Conservation (phyloP, 2,113 vertebrate species). For the Pogona vitticeps region DNA sequence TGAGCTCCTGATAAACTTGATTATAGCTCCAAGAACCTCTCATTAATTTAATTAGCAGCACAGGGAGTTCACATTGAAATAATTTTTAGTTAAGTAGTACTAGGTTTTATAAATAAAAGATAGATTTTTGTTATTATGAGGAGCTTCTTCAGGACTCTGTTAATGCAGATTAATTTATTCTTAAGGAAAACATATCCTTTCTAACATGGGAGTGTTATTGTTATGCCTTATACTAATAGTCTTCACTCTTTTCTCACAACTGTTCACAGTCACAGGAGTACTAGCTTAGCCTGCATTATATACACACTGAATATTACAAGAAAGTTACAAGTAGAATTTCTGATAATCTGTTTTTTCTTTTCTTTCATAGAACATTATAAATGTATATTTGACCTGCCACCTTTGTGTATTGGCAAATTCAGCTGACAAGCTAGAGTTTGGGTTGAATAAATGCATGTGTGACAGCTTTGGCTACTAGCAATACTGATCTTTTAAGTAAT, state of each 20-base stretch:
- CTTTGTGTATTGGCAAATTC: not conserved
- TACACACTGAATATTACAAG: not conserved
- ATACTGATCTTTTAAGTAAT: too few relatives aligned
- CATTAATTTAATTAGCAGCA: conserved; percentile 47
- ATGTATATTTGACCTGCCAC: not conserved
- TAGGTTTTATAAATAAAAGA: conserved; percentile 42
- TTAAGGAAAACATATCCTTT: not conserved
- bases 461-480: too few relatives aligned
- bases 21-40: conserved; percentile 30
- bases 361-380: not conserved
- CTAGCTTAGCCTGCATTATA: not conserved
- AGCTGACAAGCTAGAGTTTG: not conserved
- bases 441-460: not conserved
- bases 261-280: not conserved
- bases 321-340: not conserved
- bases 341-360: too few relatives aligned
- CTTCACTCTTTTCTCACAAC: not conserved
- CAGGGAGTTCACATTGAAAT: conserved; percentile 47
- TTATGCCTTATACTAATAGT: not conserved
- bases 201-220: not conserved
- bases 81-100: conserved; percentile 37
- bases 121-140: conserved; percentile 11
- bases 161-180: conserved; percentile 29
- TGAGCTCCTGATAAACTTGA: conserved; percentile 37
- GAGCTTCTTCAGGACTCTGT: conserved; percentile 32